Percentiles rank a stretch among this genome's conserved stretches.
Evolutionary conservation across 2,113 vertebrate species (phyloP).

Genomic region (Engystomops pustulosus): DNA sequence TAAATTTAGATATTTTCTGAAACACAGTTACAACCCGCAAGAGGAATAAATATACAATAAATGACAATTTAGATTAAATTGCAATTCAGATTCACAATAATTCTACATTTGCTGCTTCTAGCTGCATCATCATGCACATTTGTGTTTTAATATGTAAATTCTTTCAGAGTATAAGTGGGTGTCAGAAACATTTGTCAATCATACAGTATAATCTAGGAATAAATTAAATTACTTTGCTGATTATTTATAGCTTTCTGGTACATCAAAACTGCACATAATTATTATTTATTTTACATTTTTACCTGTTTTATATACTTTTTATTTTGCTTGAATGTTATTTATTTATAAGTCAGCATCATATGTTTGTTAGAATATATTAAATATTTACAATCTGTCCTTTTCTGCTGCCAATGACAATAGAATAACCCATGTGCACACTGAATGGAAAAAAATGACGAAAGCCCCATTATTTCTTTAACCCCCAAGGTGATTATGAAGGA

Average conservation of each 20-base stretch:
- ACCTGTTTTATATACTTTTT: not conserved
- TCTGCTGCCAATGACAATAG: too few relatives aligned
- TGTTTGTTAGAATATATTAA: not conserved
- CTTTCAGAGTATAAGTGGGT: not conserved
- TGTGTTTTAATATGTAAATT: not conserved
- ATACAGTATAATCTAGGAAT: not conserved
- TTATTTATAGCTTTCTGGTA: not conserved
- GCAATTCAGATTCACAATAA: not conserved
- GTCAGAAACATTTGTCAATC: not conserved
- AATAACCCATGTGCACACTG: not conserved
- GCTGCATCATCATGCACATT: not conserved
- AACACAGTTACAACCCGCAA: conserved; percentile 29
- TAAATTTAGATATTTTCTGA: conserved; percentile 40
- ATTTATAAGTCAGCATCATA: not conserved
- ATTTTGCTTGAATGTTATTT: not conserved
- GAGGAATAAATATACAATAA: not conserved
- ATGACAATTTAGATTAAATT: not conserved
- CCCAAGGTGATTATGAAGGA: not conserved
- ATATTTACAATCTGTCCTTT: not conserved
- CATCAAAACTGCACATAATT: not conserved
- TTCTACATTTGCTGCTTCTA: not conserved
- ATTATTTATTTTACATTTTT: not conserved
- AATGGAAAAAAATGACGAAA: not conserved
- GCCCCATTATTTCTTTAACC: not conserved
- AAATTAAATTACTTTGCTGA: not conserved